Base-by-base conservation (phyloP, 2,113 vertebrate species). In the Carassius auratus region DNA sequence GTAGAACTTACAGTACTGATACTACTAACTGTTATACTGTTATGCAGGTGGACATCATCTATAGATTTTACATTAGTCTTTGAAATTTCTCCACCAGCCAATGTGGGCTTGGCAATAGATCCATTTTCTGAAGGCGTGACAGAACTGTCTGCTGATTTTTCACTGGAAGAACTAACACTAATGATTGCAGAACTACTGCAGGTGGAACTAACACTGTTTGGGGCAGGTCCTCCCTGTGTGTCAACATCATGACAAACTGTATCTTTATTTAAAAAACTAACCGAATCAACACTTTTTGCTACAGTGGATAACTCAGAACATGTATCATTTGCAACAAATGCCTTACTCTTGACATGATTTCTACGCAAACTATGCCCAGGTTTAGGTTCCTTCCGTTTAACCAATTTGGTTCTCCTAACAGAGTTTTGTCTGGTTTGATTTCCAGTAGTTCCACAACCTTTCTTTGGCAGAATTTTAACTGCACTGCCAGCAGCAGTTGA, bases 331-430 rank as follows among this genome's bases (percentile, higher is more conserved):
- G 77, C 76, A 71, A 91, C 84, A 84, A 83, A 81, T 3, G 55
- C 85, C 36, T 89, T 90, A 82, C 23, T 83, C 19, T 92, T 95
- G 82, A 88, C 89, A 85, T 90, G 84, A 89, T 79, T 90, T 30
- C 85, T 83, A 23, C 89, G 80, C 50, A 92, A 61, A 68, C 90
- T 23, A 85, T 76, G 76, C 5, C 87, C 88, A 90, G 93, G 83
- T 89, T 76, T 93, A 57, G 85, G 83, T 74, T 91, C 86, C 36
- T 92, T 93, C 45, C 93, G 94, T 90, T 95, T 97, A 81, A 92
- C 91, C 83, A 92, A 48, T 89, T 93, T 93, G 19, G 92, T 90
- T 86, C 94, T 98, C 94, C 96, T 99, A 84, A 83, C 42, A 13
- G 86, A 92, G 19, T 91, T 66, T 89, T 93, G 95, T 92, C 96